Percentiles rank a stretch among this genome's conserved stretches.
Conservation (phyloP, 2,888 invertebrate genomes). For the Chaitophorus viminalis region DNA sequence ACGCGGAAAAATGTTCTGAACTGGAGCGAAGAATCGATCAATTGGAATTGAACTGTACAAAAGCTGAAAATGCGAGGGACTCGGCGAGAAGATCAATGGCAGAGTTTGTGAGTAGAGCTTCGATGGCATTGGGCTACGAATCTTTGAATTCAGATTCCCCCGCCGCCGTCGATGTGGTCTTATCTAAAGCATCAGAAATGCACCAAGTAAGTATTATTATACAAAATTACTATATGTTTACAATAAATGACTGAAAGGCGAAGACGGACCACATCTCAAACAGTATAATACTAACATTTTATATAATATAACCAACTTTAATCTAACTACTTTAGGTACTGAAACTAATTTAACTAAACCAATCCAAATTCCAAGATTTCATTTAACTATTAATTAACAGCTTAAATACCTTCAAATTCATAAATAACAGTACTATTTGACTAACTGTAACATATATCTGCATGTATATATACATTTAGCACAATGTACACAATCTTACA, state of each 20-base stretch:
- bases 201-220: conserved; percentile 72
- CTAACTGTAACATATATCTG: too few relatives aligned
- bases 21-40: conserved; percentile 79
- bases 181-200: conserved; percentile 82
- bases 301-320: too few relatives aligned
- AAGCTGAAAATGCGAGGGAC: conserved; percentile 81
- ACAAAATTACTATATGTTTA: neutral
- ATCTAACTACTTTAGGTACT: neutral
- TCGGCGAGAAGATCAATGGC: conserved; percentile 75
- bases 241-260: neutral
- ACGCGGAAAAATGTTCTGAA: conserved; percentile 82
- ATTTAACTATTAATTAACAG: neutral
- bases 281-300: neutral
- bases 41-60: conserved; percentile 77
- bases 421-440: neutral
- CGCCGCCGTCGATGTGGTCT: conserved; percentile 70
- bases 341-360: too few relatives aligned
- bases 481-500: neutral
- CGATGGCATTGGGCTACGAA: conserved; percentile 77
- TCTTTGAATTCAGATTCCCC: conserved; percentile 63
- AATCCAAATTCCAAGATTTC: neutral
- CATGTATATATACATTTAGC: too few relatives aligned
- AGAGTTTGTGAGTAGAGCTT: conserved; percentile 78
- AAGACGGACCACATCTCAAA: neutral
- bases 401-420: neutral